phyloP scores from a whole-genome alignment of 2,888 invertebrate genomes.

The Stratiomys singularior region DNA sequence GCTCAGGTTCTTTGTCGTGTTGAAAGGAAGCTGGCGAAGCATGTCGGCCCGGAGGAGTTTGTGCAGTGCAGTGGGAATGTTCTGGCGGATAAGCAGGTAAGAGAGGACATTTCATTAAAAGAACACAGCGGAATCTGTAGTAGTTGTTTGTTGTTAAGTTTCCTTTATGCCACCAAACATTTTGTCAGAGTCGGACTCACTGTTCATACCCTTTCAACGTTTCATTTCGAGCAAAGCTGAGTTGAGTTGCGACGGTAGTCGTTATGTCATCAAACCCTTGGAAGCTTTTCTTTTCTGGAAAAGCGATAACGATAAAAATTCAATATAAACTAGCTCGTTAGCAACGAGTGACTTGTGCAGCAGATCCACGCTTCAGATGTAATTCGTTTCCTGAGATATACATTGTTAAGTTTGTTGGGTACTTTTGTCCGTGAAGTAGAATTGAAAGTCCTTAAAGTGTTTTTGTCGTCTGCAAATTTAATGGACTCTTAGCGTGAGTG shows the following conservation, averaged over 20 bases:
- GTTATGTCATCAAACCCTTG: background rate
- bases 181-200: background rate
- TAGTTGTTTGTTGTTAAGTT: background rate
- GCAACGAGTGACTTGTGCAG: background rate
- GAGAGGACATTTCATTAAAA: background rate
- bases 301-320: constrained; percentile 28
- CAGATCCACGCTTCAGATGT: background rate
- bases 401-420: background rate
- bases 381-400: background rate
- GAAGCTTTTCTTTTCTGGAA: constrained; percentile 11
- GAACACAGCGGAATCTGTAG: background rate
- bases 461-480: constrained; percentile 10
- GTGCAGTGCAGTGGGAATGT: constrained; percentile 64
- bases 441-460: constrained; percentile 1
- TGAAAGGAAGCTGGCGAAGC: constrained; percentile 65
- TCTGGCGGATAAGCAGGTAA: constrained; percentile 63
- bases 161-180: background rate
- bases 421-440: background rate
- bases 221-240: no score
- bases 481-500: constrained; percentile 10
- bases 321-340: constrained; percentile 25
- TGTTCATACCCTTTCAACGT: background rate
- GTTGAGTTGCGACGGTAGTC: constrained; percentile 3
- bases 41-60: constrained; percentile 65
- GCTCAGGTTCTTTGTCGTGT: constrained; percentile 65